A percentile compares a stretch with the other conserved stretches of the same genome.
Conservation (phyloP, 2,888 invertebrate genomes). For the Mesorhabditis spiculigera region DNA sequence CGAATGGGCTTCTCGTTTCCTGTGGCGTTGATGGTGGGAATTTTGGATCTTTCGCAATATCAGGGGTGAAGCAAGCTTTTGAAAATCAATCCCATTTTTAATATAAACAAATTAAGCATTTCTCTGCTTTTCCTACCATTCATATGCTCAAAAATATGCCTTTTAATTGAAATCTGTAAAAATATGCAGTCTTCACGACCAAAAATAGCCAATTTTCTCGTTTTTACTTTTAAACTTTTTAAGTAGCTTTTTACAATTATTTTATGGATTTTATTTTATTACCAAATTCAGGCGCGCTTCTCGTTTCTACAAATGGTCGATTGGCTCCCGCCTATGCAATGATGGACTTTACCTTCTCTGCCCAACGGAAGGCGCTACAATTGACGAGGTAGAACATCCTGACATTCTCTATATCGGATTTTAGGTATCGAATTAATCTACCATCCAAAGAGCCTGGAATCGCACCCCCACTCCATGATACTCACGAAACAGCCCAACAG, state of each 20-base stretch:
- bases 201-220: too few species aligned
- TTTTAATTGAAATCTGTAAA: too few species aligned
- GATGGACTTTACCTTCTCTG: slow-evolving; percentile 1
- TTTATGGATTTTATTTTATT: not conserved
- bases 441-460: not conserved
- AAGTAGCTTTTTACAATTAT: not conserved
- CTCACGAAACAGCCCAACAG: slow-evolving; percentile 1
- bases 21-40: not conserved
- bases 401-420: too few species aligned
- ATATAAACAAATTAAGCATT: too few species aligned
- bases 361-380: slow-evolving; percentile 2
- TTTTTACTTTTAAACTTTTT: too few species aligned
- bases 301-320: not conserved
- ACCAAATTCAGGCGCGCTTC: not conserved
- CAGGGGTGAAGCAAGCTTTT: too few species aligned
- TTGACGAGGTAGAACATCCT: not conserved
- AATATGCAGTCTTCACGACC: too few species aligned
- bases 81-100: too few species aligned
- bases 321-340: not conserved
- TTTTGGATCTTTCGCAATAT: too few species aligned
- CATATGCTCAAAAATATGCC: too few species aligned
- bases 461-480: not conserved
- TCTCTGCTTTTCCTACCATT: too few species aligned
- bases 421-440: not conserved
- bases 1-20: not conserved